These are phyloP conservation scores for Capitella teleta DNA, from an alignment of 1,140 invertebrate species.

Conservation along the genomic window DNA sequence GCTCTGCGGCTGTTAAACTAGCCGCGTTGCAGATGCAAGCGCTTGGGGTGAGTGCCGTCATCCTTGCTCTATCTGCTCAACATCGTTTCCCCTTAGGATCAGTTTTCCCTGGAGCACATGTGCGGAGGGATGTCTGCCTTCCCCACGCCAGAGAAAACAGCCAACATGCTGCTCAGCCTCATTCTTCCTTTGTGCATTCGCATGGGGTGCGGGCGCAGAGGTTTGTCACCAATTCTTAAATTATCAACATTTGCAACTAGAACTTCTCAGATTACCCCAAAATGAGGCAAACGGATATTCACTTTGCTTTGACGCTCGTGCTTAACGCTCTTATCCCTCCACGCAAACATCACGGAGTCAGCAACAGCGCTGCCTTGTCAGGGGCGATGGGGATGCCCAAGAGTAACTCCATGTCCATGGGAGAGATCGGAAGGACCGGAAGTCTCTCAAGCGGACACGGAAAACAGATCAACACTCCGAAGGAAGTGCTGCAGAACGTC, in stretches of 20 bases:
- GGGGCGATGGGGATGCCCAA: background rate
- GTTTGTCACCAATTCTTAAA: slow-evolving; percentile 50
- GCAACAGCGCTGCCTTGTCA: slow-evolving; percentile 2
- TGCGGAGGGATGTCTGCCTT: slow-evolving; percentile 80
- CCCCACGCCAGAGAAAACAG: slow-evolving; percentile 77
- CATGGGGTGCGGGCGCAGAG: slow-evolving; percentile 82
- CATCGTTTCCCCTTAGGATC: too few relatives aligned
- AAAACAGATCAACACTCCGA: slow-evolving; percentile 12
- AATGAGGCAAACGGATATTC: slow-evolving; percentile 76
- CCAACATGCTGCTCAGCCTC: slow-evolving; percentile 90
- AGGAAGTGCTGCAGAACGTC: slow-evolving; percentile 50
- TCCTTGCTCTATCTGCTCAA: too few relatives aligned
- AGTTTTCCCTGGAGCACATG: slow-evolving; percentile 84
- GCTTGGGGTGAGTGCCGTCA: slow-evolving; percentile 56
- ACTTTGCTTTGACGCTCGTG: slow-evolving; percentile 78
- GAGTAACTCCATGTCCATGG: background rate
- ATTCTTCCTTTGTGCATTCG: slow-evolving; percentile 86
- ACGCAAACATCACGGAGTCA: slow-evolving; percentile 12
- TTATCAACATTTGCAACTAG: too few relatives aligned
- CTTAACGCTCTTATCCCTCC: slow-evolving; percentile 73
- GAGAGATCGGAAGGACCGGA: slow-evolving; percentile 15
- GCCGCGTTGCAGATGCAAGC: slow-evolving; percentile 88
- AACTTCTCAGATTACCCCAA: slow-evolving; percentile 71
- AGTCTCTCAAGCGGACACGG: slow-evolving; percentile 13
- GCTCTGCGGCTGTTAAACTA: slow-evolving; percentile 85